A percentile compares a stretch with the other conserved stretches of the same genome.
Evolutionary conservation across 2,797 vertebrate species (phyloP).

Genomic region (Enteromius unitaeniatus): DNA sequence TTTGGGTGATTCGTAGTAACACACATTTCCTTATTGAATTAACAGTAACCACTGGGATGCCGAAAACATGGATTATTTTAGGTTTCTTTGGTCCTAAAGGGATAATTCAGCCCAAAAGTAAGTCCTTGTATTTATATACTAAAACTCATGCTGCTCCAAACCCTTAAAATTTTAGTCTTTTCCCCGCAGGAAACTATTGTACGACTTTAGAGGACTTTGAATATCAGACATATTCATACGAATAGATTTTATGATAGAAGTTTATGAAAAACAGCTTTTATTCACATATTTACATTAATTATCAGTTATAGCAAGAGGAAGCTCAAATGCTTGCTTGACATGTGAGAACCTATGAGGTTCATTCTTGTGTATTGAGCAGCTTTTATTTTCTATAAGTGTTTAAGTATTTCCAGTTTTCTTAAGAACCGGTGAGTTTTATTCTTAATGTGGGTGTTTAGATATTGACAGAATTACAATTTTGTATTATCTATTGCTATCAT

Average conservation of each 20-base stretch:
- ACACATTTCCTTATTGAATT: background rate
- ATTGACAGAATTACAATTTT: background rate
- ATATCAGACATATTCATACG: background rate
- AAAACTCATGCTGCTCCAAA: background rate
- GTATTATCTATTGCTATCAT: background rate
- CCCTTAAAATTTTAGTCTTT: background rate
- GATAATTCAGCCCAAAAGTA: background rate
- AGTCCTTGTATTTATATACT: too few species aligned
- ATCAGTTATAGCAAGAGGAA: background rate
- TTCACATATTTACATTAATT: background rate
- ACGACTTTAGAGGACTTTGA: background rate
- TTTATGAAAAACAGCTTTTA: background rate
- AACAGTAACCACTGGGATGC: background rate
- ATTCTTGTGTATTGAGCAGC: background rate
- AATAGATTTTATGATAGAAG: background rate
- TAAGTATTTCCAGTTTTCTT: background rate
- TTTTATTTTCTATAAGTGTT: background rate
- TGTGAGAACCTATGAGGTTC: background rate
- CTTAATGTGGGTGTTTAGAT: background rate
- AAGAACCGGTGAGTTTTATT: background rate
- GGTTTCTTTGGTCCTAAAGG: background rate
- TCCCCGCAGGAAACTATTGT: background rate
- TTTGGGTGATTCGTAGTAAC: background rate
- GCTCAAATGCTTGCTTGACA: background rate
- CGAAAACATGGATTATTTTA: background rate